Conservation (phyloP, 1,140 invertebrate species). For the Periplaneta americana region DNA sequence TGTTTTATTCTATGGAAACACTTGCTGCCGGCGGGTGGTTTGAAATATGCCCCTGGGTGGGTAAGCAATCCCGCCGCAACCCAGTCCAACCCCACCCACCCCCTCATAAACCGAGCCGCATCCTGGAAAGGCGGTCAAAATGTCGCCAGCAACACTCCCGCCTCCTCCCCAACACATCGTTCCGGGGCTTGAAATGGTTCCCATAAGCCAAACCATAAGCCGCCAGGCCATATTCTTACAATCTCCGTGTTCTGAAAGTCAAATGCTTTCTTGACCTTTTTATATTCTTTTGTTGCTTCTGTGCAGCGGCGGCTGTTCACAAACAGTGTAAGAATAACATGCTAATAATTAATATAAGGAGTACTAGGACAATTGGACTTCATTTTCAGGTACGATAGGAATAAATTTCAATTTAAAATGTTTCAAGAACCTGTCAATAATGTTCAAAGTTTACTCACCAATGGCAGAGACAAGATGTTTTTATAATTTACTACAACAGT, state of each 20-base stretch:
- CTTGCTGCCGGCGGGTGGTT: not conserved
- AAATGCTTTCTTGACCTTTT: slow-evolving; percentile 9
- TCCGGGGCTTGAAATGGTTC: slow-evolving; percentile 8
- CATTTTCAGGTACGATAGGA: no score
- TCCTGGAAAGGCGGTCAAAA: slow-evolving; percentile 9
- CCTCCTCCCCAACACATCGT: slow-evolving; percentile 3
- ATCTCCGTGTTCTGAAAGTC: slow-evolving; percentile 15
- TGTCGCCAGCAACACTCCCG: not conserved
- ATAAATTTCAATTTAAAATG: no score
- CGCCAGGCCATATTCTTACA: slow-evolving; percentile 13
- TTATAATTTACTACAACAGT: no score
- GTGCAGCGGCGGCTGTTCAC: not conserved
- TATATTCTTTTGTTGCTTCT: not conserved
- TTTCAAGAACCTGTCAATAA: no score
- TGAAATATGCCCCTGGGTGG: slow-evolving; percentile 5
- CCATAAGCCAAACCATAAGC: slow-evolving; percentile 15
- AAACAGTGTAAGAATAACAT: no score
- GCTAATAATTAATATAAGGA: no score
- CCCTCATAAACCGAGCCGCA: not conserved
- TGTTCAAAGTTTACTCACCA: no score
- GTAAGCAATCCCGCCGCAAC: slow-evolving; percentile 1
- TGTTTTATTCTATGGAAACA: not conserved
- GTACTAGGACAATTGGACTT: no score
- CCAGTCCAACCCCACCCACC: not conserved
- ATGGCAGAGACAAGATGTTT: no score